These are phyloP conservation scores for Cataglyphis hispanica DNA, from an alignment of 1,140 invertebrate species.

Conservation along the genomic window DNA sequence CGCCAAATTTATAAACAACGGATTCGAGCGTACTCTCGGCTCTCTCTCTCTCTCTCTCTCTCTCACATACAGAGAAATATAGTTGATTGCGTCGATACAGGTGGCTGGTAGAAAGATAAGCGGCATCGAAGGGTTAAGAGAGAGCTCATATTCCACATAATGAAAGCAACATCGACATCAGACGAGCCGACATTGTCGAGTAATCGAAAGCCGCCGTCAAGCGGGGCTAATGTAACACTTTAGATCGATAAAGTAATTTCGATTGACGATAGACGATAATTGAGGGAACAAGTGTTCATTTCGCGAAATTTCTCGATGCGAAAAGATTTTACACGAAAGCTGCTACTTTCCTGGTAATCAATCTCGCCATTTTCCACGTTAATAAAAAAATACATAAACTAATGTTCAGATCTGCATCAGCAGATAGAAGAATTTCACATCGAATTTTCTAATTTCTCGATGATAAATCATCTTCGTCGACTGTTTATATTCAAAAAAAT, in stretches of 20 bases:
- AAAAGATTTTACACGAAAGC: slow-evolving; percentile 37
- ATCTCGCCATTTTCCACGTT: background rate
- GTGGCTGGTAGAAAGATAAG: slow-evolving; percentile 53
- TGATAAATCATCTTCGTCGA: background rate
- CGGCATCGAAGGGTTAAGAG: slow-evolving; percentile 40
- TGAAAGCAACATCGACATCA: slow-evolving; percentile 80
- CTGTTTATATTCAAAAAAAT: background rate
- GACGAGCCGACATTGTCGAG: slow-evolving; percentile 79
- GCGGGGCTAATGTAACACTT: slow-evolving; percentile 53
- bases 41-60: slow-evolving; percentile 56
- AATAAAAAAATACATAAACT: background rate
- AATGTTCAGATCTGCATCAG: background rate
- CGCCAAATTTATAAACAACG: background rate
- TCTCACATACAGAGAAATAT: slow-evolving; percentile 55
- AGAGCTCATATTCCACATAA: slow-evolving; percentile 83
- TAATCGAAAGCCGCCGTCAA: slow-evolving; percentile 81
- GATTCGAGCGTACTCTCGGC: slow-evolving; percentile 33
- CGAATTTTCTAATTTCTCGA: background rate
- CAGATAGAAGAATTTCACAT: background rate
- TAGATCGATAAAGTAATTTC: slow-evolving; percentile 59
- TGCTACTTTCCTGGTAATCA: background rate
- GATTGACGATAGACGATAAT: slow-evolving; percentile 70
- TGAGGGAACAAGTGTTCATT: slow-evolving; percentile 38
- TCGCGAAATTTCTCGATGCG: slow-evolving; percentile 36
- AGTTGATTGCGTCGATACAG: slow-evolving; percentile 26